Percentiles rank a stretch among this genome's conserved stretches.
Conservation (phyloP, 2,888 invertebrate species). For the Galerucella calmariensis region DNA sequence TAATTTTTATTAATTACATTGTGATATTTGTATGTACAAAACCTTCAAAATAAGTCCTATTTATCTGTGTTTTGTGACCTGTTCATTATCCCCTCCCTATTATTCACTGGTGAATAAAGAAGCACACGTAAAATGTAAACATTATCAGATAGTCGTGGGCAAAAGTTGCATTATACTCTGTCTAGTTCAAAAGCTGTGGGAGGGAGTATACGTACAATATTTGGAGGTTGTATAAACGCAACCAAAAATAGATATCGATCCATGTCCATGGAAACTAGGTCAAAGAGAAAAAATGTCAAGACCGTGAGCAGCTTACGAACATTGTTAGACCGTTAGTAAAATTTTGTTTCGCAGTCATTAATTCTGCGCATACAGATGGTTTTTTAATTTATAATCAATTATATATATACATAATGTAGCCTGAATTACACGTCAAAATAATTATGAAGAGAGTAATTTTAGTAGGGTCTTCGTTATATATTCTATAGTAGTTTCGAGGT, state of each 20-base stretch:
- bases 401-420: neutral
- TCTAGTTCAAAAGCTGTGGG: constrained; percentile 28
- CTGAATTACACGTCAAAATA: constrained; percentile 17
- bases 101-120: no score
- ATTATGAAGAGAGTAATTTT: no score
- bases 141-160: neutral
- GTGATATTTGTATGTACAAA: no score
- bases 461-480: no score
- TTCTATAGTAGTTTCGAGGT: no score
- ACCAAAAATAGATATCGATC: constrained; percentile 34
- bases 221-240: constrained; percentile 26
- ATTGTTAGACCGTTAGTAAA: constrained; percentile 18
- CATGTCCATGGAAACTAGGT: constrained; percentile 28
- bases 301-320: neutral
- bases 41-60: no score
- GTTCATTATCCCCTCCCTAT: no score
- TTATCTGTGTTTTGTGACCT: no score
- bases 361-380: constrained; percentile 10
- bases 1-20: no score
- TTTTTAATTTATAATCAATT: constrained; percentile 3
- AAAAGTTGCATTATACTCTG: constrained; percentile 11
- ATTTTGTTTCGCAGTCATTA: constrained; percentile 5
- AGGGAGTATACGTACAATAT: constrained; percentile 7
- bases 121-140: neutral
- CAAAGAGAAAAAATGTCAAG: constrained; percentile 34